Evolutionary conservation across 2,113 vertebrate genomes (phyloP).

Genomic region (Oncorhynchus mykiss): DNA sequence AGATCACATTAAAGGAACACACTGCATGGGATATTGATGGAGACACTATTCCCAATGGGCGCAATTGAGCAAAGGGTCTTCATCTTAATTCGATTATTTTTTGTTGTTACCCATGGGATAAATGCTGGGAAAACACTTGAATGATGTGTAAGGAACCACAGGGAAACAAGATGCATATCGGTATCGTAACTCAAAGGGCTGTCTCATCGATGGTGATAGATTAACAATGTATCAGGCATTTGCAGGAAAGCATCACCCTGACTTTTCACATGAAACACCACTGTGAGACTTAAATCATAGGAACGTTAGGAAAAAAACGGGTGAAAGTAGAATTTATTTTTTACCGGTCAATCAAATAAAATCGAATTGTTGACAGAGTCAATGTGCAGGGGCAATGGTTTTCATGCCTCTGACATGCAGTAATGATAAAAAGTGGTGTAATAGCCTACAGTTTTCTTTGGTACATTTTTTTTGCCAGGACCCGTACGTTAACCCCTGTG

Average conservation of each 20-base stretch:
- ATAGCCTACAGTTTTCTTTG: too few relatives aligned
- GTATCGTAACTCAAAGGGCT: not conserved
- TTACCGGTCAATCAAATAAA: too few relatives aligned
- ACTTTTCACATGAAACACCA: not conserved
- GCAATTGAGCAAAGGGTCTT: not conserved
- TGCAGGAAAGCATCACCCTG: not conserved
- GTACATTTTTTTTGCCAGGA: too few relatives aligned
- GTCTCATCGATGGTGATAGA: not conserved
- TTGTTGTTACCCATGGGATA: not conserved
- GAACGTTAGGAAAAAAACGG: too few relatives aligned
- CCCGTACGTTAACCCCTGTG: too few relatives aligned
- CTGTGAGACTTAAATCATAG: not conserved
- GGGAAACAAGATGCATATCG: not conserved
- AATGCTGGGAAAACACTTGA: not conserved
- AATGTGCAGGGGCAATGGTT: too few relatives aligned
- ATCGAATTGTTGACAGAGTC: too few relatives aligned
- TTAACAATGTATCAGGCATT: not conserved
- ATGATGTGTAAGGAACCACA: not conserved
- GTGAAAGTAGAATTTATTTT: too few relatives aligned
- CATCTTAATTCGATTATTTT: not conserved
- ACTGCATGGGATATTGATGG: conserved; percentile 4
- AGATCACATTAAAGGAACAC: conserved; percentile 35
- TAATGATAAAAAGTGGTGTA: too few relatives aligned
- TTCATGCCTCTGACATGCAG: too few relatives aligned
- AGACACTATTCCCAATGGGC: conserved; percentile 3